A percentile compares a stretch with the other conserved stretches of the same genome.
Evolutionary conservation across 2,888 invertebrate genomes (phyloP).

Genomic region (Neoascia interrupta): DNA sequence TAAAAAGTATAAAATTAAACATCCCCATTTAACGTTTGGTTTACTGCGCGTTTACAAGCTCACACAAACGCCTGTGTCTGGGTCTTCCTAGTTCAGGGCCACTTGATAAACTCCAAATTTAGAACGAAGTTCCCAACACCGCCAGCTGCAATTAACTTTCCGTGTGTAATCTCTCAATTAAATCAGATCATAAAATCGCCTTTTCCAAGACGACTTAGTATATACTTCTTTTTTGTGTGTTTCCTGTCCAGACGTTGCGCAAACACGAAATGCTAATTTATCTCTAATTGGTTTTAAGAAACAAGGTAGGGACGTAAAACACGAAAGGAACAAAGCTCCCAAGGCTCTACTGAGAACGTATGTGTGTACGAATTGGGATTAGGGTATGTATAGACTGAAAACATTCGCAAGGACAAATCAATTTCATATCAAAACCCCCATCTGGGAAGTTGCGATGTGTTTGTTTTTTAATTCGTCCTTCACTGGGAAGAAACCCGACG

Average conservation of each 20-base stretch:
- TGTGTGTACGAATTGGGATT: too few relatives aligned
- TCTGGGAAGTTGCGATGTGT: too few relatives aligned
- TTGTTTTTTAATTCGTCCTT: too few relatives aligned
- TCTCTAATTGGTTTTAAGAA: constrained; percentile 57
- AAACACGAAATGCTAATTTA: constrained; percentile 63
- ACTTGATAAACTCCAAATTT: neutral
- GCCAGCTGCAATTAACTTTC: constrained; percentile 8
- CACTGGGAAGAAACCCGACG: too few relatives aligned
- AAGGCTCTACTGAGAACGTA: neutral
- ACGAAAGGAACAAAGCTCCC: constrained; percentile 53
- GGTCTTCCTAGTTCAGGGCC: neutral
- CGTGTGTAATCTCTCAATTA: constrained; percentile 20
- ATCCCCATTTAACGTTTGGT: too few relatives aligned
- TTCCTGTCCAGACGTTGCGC: constrained; percentile 55
- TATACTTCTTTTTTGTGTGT: constrained; percentile 16
- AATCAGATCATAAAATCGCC: constrained; percentile 46
- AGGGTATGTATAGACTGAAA: neutral
- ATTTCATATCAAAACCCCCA: constrained; percentile 11
- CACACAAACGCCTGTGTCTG: too few relatives aligned
- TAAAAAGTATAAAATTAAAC: too few relatives aligned
- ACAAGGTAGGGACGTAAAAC: constrained; percentile 55
- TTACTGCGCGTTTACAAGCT: too few relatives aligned
- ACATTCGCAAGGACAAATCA: constrained; percentile 41
- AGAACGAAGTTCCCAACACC: constrained; percentile 1
- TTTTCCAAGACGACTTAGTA: constrained; percentile 16